phyloP scores from a whole-genome alignment of 2,797 vertebrate genomes.

The Smutsia temminckii region DNA sequence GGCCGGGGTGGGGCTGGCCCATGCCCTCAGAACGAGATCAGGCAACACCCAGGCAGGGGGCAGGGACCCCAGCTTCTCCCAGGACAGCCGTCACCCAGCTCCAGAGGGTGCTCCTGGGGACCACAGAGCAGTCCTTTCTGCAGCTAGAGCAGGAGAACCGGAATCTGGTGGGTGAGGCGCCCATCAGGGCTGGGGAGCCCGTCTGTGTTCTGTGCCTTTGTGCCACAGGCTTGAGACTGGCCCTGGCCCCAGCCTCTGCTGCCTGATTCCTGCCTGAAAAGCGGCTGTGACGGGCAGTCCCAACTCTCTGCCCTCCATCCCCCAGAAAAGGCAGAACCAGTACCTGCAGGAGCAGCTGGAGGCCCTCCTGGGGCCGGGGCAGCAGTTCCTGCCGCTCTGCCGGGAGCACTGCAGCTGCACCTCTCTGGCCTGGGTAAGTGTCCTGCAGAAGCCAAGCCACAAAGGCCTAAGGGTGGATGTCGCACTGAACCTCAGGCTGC shows the following conservation, averaged over 20 bases:
- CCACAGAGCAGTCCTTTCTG: conserved; percentile 54
- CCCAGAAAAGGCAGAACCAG: conserved; percentile 77
- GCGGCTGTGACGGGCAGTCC: neutral
- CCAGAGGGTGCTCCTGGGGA: neutral
- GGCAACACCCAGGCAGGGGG: neutral
- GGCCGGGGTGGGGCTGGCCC: conserved; percentile 33
- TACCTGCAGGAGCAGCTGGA: conserved; percentile 70
- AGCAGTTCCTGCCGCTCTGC: conserved; percentile 68
- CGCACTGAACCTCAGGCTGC: neutral
- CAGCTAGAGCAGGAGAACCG: conserved; percentile 72
- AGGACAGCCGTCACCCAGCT: neutral
- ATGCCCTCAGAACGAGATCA: neutral
- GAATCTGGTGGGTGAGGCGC: conserved; percentile 58
- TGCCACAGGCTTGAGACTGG: neutral
- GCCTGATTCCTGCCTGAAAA: neutral
- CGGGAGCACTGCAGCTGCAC: conserved; percentile 34
- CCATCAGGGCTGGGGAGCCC: neutral
- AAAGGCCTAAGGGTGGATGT: neutral
- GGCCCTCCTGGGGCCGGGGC: conserved; percentile 58
- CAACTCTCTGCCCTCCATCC: neutral
- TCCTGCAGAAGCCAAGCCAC: accelerated
- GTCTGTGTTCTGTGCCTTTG: neutral
- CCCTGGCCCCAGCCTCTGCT: neutral
- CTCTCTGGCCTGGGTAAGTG: conserved; percentile 67
- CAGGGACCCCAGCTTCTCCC: neutral